Base-by-base conservation (phyloP, 2,797 vertebrate genomes). In the Cheirogaleus major region DNA sequence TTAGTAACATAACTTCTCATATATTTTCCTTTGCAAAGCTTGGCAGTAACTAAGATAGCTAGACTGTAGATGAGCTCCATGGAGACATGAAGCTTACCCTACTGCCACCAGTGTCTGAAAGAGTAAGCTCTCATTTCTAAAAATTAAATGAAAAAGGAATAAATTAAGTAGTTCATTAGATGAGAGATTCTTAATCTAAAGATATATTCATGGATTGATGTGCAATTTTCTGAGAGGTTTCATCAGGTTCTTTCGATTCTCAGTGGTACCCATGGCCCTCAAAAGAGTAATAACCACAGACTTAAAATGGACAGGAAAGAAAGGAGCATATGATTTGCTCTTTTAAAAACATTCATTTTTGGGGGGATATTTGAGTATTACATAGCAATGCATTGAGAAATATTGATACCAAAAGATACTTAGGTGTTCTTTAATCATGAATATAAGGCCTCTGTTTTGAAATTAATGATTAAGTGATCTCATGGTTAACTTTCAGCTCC, bases 321-420 rank as follows among this genome's bases (percentile, higher is more conserved):
- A 87, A 86, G 72, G 20, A 76, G n/a, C 30, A 43, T 43, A 32
- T 78, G 17, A 84, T 2, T 82, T 78, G 30, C 35, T 82, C 27
- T 87, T 91, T 95, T 30, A 52, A 80, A 95, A 87, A 65, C 57
- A 80, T 38, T 57, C 59, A 27, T 76, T 55, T 23, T 95, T 96
- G 83, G 3, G 30, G 22, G 22, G 55, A 41, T 45, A n/a, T 27
- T 79, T 95, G 52, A 41, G 22, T 65, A 52, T 90, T 88, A 59
- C 32, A 2, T 67, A 52, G 27, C 67, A 50, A 2, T 23, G 4
- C 65, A 38, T 63, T 95, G 18, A 84, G 84, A 95, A 92, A 27
- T 59, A 63, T 25, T 14, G 23, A 82, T 45, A 84, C 20, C 15
- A 79, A 65, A 43, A 65, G 50, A 75, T 57, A 17, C 48, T 92